Base-by-base conservation (phyloP, 1,140 invertebrate genomes). In the Calephelis nemesis region DNA sequence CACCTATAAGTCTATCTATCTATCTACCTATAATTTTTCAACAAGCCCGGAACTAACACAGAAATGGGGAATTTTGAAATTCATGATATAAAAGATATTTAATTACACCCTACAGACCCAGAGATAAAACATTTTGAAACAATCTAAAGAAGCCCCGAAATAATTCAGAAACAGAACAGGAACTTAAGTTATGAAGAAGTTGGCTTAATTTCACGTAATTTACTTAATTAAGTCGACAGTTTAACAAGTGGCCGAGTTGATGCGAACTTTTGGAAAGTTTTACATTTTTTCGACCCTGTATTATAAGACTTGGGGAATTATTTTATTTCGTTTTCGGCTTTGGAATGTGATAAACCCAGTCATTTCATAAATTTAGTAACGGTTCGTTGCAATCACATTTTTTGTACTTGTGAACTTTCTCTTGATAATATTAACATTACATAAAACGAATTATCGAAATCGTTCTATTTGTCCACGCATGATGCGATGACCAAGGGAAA, bases 211-310 rank as follows among this genome's bases (percentile, higher is more conserved):
- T 58, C 54, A 58, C 19, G 54, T 58, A 58, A 58, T 58, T 58
- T 58, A 58, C 52, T 58, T 58, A 58, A 58, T 58, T 58, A 58
- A 58, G 52, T 58, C 52, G 52, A 30, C 52, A 58, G 52, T 58
- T 58, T 58, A 58, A 58, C 52, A 58, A 58, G 54, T 58, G 54
- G 19, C 54, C 54, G 54, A 58, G 54, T 39, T 58, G 19, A 30
- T 58, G 19, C 19, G 10, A 58, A 58, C 15, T 58, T 54, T 58
- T 5, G 10, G 30, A 58, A 58, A 30, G 19, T 58, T 58, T 12
- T 12, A 11, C 15, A 11, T 58, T 58, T 58, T 58, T 58, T 15
- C 11, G 30, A 19, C 15, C 15, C 15, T 30, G 3, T 12, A 12
- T 39, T 39, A 12, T 19, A 39, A 12, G 9, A 58, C 30, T 58